Conservation (phyloP, 2,113 vertebrate species). For the Takifugu flavidus region DNA sequence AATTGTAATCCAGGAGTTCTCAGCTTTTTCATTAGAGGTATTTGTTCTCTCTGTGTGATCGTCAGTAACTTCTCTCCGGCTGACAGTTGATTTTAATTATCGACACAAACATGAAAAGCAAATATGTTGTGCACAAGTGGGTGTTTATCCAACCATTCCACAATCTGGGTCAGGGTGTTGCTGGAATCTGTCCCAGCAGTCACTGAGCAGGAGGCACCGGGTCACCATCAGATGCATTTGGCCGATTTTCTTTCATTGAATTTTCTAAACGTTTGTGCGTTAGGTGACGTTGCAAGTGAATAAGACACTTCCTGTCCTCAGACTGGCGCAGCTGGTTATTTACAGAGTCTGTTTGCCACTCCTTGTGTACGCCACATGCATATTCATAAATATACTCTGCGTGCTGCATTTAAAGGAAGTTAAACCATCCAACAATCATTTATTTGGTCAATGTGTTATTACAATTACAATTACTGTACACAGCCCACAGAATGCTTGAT, state of each 20-base stretch:
- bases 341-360: neutral
- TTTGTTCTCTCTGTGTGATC: neutral
- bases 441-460: neutral
- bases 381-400: neutral
- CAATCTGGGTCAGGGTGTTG: too few relatives aligned
- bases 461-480: too few relatives aligned
- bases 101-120: too few relatives aligned
- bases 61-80: neutral
- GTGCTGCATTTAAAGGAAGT: slow-evolving; percentile 2
- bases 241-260: too few relatives aligned
- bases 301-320: too few relatives aligned
- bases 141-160: too few relatives aligned
- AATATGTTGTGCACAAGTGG: too few relatives aligned
- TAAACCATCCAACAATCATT: neutral
- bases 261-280: too few relatives aligned
- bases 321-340: too few relatives aligned
- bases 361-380: neutral
- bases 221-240: neutral
- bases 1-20: neutral
- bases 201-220: neutral
- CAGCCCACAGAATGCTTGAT: neutral
- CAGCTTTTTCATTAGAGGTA: neutral
- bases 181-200: too few relatives aligned
- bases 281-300: too few relatives aligned
- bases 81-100: too few relatives aligned